Base-by-base conservation (phyloP, 2,888 invertebrate genomes). In the Ypsolopha sequella region DNA sequence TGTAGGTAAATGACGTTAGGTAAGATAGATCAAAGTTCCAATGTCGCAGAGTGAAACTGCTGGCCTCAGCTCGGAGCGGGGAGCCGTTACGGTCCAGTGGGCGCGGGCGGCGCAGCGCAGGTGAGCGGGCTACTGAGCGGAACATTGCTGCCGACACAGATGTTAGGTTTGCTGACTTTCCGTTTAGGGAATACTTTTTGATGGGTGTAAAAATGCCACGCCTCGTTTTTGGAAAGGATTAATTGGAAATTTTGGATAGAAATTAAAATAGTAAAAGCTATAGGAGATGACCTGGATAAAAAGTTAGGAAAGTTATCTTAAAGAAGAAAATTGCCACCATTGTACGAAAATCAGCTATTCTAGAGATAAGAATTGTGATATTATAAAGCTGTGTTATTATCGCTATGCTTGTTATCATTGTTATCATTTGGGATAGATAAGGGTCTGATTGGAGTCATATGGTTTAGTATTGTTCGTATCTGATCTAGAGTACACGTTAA, bases 131-230 rank as follows among this genome's bases (percentile, higher is more conserved):
- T 63, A 61, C 65, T 63, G 74, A 76, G 74, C 81, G 76, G 69
- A 79, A 81, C 73, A 80, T 80, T 73, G 76, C 68, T 75, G 71
- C 69, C 73, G 74, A 78, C 76, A 74, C 74, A 63, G 70, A 62
- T 68, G 59, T 65, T 65, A 24, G 65, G 61, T 65, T 66, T 60
- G 65, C 64, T 13, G 13, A 66, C 68, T 77, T 76, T 74, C 71
- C 54, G 67, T 70, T 72, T 35, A 33, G 2, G 39, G 11, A 24
- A 3, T 24, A 24, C 24, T 24, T 24, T 24, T 24, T 24, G 24
- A 24, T 24, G 24, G 2, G 24, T 24, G 4, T 3, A 24, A 4
- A 24, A 24, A 24, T 2, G 4, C 24, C 4, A 24, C 2, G 24
- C 24, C 24, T 24, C 24, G 24, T 24, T 24, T 3, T 24, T 2